Conservation (phyloP, 2,888 invertebrate genomes). For the Uropetala carovei region DNA sequence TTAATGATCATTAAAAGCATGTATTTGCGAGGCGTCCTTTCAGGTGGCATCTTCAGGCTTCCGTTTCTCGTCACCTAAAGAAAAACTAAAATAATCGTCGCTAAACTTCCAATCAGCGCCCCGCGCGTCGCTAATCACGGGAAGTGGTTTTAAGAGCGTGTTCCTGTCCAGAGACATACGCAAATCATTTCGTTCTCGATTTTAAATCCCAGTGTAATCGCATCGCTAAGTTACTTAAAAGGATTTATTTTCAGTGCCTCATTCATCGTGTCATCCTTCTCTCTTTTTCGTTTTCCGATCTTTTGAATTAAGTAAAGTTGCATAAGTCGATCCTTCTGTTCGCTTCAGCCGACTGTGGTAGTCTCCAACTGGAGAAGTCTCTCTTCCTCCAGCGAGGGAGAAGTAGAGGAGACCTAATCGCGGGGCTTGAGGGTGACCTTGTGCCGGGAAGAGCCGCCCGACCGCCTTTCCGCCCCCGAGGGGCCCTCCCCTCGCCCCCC, state of each 20-base stretch:
- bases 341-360: background rate
- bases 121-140: background rate
- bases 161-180: background rate
- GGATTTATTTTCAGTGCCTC: background rate
- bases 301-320: background rate
- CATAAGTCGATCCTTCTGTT: background rate
- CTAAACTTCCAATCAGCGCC: background rate
- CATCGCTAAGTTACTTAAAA: background rate
- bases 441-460: conserved; percentile 25
- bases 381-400: background rate
- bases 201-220: background rate
- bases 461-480: conserved; percentile 37
- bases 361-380: conserved; percentile 34
- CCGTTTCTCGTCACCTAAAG: background rate
- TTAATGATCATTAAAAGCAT: too few relatives aligned
- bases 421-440: conserved; percentile 59
- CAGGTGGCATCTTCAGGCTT: background rate
- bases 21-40: too few relatives aligned
- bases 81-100: background rate
- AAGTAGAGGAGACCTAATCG: conserved; percentile 50
- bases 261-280: background rate
- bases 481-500: background rate
- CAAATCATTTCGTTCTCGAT: background rate
- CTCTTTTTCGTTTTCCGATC: background rate
- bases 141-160: background rate